Evolutionary conservation across 1,140 invertebrate species (phyloP).

Genomic region (Asobara japonica): DNA sequence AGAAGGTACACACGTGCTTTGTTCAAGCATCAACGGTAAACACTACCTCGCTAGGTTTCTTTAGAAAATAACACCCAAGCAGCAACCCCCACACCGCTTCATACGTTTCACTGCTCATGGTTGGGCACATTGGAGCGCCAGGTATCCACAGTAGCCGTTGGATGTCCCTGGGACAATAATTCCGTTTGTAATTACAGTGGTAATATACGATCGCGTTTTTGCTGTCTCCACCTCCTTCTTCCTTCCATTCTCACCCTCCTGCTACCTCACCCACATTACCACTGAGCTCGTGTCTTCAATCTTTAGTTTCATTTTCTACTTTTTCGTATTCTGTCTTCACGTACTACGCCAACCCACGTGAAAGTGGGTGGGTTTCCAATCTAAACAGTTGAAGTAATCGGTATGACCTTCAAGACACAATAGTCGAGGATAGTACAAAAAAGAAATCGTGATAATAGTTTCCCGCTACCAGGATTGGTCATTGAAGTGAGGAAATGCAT

Average conservation of each 20-base stretch:
- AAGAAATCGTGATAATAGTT: too few relatives aligned
- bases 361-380: too few relatives aligned
- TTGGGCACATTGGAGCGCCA: conserved; percentile 27
- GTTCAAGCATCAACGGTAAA: conserved; percentile 3
- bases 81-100: background rate
- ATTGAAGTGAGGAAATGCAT: too few relatives aligned
- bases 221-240: background rate
- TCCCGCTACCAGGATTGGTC: too few relatives aligned
- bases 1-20: conserved; percentile 1
- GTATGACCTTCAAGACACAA: too few relatives aligned
- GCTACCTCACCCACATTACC: background rate
- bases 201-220: conserved; percentile 41
- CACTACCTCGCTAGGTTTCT: conserved; percentile 1
- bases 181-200: conserved; percentile 46
- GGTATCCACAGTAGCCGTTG: conserved; percentile 32
- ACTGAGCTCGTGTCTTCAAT: background rate
- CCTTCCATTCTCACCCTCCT: background rate
- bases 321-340: too few relatives aligned
- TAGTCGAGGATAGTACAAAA: too few relatives aligned
- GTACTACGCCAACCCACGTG: too few relatives aligned
- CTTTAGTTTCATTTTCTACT: background rate
- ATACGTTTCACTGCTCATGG: conserved; percentile 13
- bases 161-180: conserved; percentile 38
- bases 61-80: conserved; percentile 11
- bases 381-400: too few relatives aligned